phyloP scores from a whole-genome alignment of 2,888 invertebrate species.

The Eupeodes luniger region DNA sequence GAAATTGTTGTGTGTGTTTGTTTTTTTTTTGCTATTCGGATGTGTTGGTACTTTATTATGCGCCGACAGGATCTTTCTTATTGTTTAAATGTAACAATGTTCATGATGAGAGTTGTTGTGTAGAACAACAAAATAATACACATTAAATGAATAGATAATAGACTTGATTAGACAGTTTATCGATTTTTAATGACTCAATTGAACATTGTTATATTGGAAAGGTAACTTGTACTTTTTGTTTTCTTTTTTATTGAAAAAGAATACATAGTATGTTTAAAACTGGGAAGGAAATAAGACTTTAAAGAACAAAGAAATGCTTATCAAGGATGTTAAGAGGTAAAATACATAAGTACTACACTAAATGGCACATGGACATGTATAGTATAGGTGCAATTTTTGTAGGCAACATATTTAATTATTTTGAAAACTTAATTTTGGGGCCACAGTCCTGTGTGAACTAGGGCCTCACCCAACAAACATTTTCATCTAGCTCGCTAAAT shows the following conservation, averaged over 20 bases:
- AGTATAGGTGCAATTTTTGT: too few species aligned
- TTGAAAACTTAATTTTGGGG: too few species aligned
- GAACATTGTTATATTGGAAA: neutral
- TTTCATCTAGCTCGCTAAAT: too few species aligned
- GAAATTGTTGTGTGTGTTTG: neutral
- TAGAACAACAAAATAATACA: slow-evolving; percentile 43
- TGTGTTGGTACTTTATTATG: slow-evolving; percentile 16
- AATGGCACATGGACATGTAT: too few species aligned
- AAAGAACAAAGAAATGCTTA: too few species aligned
- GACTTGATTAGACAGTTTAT: slow-evolving; percentile 60
- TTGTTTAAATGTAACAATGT: neutral
- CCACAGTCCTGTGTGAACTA: too few species aligned
- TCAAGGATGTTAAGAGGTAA: too few species aligned
- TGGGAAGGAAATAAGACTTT: neutral
- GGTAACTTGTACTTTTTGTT: neutral
- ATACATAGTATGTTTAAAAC: neutral
- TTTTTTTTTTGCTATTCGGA: neutral
- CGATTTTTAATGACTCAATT: slow-evolving; percentile 68
- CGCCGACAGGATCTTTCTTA: slow-evolving; percentile 6
- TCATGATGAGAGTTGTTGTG: neutral
- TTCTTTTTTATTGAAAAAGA: neutral
- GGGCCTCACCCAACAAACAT: too few species aligned
- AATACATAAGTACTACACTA: too few species aligned
- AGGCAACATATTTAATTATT: too few species aligned
- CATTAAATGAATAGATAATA: slow-evolving; percentile 71